A percentile compares a stretch with the other conserved stretches of the same genome.
Conservation (phyloP, 1,140 invertebrate genomes). For the Conus ventricosus region DNA sequence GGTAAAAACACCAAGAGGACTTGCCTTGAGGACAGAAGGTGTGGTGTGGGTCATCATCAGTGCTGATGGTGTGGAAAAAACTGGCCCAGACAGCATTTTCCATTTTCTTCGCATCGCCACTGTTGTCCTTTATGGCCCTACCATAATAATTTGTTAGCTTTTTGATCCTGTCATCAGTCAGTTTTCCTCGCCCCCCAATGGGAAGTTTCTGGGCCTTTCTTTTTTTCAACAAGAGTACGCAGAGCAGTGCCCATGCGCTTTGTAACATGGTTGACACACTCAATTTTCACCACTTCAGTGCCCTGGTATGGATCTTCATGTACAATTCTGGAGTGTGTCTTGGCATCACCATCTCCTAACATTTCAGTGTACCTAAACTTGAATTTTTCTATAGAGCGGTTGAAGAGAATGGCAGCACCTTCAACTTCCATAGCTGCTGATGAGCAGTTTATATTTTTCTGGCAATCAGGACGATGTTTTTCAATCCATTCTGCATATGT, state of each 20-base stretch:
- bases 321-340: background rate
- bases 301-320: background rate
- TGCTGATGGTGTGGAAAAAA: background rate
- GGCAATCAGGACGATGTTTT: background rate
- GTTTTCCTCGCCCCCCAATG: background rate
- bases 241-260: background rate
- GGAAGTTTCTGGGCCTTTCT: background rate
- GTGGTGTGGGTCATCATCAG: background rate
- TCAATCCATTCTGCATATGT: background rate
- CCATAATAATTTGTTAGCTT: background rate
- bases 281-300: background rate
- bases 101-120: background rate
- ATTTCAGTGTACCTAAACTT: background rate
- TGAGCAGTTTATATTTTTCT: background rate
- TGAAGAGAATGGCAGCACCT: background rate
- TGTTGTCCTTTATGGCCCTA: conserved; percentile 3
- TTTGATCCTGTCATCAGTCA: background rate
- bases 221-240: background rate
- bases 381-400: background rate
- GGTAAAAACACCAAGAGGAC: background rate
- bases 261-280: conserved; percentile 2
- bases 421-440: background rate
- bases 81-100: background rate
- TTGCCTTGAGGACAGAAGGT: background rate
- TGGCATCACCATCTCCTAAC: background rate